Conservation (phyloP, 2,888 invertebrate genomes). For the Drosophila ustulata region DNA sequence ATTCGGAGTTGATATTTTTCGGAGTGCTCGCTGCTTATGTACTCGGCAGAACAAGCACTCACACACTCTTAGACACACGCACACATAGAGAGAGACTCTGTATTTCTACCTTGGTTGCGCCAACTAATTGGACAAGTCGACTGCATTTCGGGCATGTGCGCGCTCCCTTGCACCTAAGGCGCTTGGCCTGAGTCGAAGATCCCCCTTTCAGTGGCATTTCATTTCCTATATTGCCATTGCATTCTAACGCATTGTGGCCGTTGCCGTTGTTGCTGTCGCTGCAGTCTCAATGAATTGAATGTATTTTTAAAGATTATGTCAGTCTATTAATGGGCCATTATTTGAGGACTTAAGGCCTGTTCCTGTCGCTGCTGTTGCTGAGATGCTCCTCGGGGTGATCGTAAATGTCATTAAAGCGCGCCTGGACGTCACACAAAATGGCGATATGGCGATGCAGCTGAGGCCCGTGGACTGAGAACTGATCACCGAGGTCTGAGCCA, state of each 20-base stretch:
- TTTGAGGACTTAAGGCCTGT: slow-evolving; percentile 46
- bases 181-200: slow-evolving; percentile 27
- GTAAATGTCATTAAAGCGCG: slow-evolving; percentile 32
- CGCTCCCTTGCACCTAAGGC: slow-evolving; percentile 53
- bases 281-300: slow-evolving; percentile 64
- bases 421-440: slow-evolving; percentile 54
- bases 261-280: slow-evolving; percentile 20
- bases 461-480: slow-evolving; percentile 1
- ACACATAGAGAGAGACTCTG: slow-evolving; percentile 1
- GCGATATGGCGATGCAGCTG: slow-evolving; percentile 58
- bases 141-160: slow-evolving; percentile 55
- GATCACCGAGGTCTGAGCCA: slow-evolving; percentile 7
- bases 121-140: slow-evolving; percentile 67
- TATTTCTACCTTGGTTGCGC: slow-evolving; percentile 32
- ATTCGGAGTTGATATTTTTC: slow-evolving; percentile 64
- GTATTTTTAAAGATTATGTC: slow-evolving; percentile 60
- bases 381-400: slow-evolving; percentile 11
- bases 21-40: slow-evolving; percentile 57
- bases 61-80: slow-evolving; percentile 31
- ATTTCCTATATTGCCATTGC: slow-evolving; percentile 47
- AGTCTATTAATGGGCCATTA: slow-evolving; percentile 57
- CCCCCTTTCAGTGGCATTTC: slow-evolving; percentile 21
- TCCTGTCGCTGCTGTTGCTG: slow-evolving; percentile 5
- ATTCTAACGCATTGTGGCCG: slow-evolving; percentile 32
- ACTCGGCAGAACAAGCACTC: slow-evolving; percentile 25